Base-by-base conservation (phyloP, 1,140 invertebrate species). In the Centruroides sculpturatus region DNA sequence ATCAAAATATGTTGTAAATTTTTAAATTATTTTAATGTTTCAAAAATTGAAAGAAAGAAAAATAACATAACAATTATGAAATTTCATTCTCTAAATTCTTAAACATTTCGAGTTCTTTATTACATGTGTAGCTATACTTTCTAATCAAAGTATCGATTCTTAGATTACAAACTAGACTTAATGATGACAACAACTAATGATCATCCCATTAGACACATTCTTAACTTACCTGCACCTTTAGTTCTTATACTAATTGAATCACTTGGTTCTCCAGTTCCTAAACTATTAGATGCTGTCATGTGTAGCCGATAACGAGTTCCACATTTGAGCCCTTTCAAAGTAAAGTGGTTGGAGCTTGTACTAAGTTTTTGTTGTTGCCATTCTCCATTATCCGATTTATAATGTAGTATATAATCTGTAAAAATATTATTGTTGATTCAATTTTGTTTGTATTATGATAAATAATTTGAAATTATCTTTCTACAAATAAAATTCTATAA, bases 261-360 rank as follows among this genome's bases (percentile, higher is more conserved):
- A 70, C 88, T 89, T 0, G 89, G 86, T 47, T 89, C 75, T 0
- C 89, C 89, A 56, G 87, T 89, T 12, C 87, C 89, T 64, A 92
- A 88, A 70, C 85, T 82, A 74, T 91, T 92, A 71, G 86, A 88
- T 5, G 88, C 88, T 0, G 87, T 90, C 55, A 92, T 83, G 71
- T 89, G 91, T 47, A 91, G 78, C 68, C 89, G 85, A 71, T 92
- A 92, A 34, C 83, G 79, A 0, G 87, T 89, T 10, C 88, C 89
- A 70, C 89, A 91, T 82, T 84, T 86, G 12, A 91, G 74, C 23
- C 80, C 77, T 79, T 83, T 52, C 4, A 66, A 53, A 34, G 58
- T 60, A 47, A 65, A 66, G 13, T 59, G 52, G n/a, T 63, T 59
- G 4, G 57, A 50, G 55, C 59, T 57, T 67, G 68, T 64, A 23